These are phyloP conservation scores for Tineola bisselliella DNA, from an alignment of 2,888 invertebrate species.

Conservation along the genomic window DNA sequence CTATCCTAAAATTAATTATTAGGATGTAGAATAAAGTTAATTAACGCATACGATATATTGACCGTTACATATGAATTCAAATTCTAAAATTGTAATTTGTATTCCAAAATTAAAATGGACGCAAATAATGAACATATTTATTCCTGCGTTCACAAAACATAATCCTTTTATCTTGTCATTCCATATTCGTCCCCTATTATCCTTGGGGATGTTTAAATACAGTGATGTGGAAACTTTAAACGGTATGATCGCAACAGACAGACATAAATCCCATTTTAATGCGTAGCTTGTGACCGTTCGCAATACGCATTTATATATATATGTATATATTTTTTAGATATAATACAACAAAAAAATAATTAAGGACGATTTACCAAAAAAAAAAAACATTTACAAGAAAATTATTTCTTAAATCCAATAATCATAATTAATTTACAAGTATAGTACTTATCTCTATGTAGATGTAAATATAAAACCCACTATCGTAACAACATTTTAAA, in stretches of 20 bases:
- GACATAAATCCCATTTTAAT: neutral
- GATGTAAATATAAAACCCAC: neutral
- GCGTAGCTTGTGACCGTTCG: neutral
- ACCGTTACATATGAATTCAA: too few species aligned
- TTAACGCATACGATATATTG: too few species aligned
- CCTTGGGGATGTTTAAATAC: neutral
- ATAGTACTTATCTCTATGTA: neutral
- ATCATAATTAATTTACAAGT: neutral
- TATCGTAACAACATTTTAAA: neutral
- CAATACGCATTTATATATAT: neutral
- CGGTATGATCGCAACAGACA: neutral
- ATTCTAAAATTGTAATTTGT: too few species aligned
- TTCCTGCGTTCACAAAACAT: neutral
- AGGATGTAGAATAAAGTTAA: too few species aligned
- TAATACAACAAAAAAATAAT: too few species aligned
- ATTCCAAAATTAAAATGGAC: constrained; percentile 4
- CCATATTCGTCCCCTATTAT: neutral
- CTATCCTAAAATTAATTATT: too few species aligned
- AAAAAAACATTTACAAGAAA: too few species aligned
- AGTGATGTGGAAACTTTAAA: neutral
- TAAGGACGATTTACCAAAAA: too few species aligned
- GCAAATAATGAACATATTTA: neutral
- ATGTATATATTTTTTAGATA: neutral
- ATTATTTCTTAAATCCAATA: neutral
- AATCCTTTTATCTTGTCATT: neutral